Base-by-base conservation (phyloP, 2,113 vertebrate species). In the Blennius ocellaris region DNA sequence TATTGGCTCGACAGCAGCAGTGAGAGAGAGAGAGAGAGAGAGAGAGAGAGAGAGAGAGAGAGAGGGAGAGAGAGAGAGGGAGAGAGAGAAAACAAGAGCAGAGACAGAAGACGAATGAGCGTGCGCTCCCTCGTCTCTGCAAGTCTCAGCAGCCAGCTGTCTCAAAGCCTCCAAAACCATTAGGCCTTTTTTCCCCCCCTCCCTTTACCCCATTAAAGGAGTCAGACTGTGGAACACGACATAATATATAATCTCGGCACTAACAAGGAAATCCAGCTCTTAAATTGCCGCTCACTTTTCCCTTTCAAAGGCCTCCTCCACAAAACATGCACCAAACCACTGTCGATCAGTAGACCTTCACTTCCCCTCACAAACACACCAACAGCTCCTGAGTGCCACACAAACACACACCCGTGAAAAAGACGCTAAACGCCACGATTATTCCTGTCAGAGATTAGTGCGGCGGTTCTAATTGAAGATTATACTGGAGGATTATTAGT, bases 401-500 rank as follows among this genome's bases (percentile, higher is more conserved):
- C 41, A 65, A 55, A 73, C 57, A 65, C 81, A 58, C 56, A 76
- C 40, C 36, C 39, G 60, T 38, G 78, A 60, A 80, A 82, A 80
- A 90, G 69, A 78, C 73, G 58, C 87, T 88, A 81, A 92, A 86
- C 41, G 58, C 67, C 69, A 61, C 66, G 80, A 83, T 84, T 84
- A 90, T 88, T 89, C 88, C 87, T 84, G 84, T 84, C 85, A 86
- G 85, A 93, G 87, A 93, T 92, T 92, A 92, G 76, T 49, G 45
- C 72, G 40, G 68, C 71, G 76, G 82, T 85, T 92, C 91, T 94
- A 93, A 94, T 92, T 93, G 92, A 89, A 94, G 93, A 93, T 94
- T 93, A 94, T 91, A 87, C 84, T 81, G 55, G 84, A 81, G 92
- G 92, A 94, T 93, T 94, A 93, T 94, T 93, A 91, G 91, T 78